Conservation (phyloP, 2,888 invertebrate species). For the Onchidella celtica region DNA sequence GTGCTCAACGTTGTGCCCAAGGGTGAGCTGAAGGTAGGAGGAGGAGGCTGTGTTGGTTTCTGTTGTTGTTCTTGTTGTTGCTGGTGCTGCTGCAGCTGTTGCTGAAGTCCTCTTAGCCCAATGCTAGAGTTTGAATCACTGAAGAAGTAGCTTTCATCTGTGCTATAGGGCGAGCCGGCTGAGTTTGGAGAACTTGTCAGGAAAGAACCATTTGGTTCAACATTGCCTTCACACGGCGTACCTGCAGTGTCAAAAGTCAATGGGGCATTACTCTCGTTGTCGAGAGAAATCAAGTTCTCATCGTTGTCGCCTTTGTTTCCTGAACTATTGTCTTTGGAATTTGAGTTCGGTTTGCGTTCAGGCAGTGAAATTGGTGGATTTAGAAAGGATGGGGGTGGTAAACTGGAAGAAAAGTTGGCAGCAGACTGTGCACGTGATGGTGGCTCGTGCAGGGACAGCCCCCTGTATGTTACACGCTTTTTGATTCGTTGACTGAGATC, state of each 20-base stretch:
- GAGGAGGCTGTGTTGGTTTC: neutral
- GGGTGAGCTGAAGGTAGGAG: neutral
- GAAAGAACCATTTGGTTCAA: neutral
- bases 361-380: neutral
- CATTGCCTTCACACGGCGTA: neutral
- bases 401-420: slow-evolving; percentile 41
- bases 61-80: too few relatives aligned
- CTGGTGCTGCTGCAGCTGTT: too few relatives aligned
- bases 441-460: slow-evolving; percentile 61
- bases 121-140: neutral
- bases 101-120: slow-evolving; percentile 14
- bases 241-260: neutral
- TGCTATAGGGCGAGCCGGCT: neutral
- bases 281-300: slow-evolving; percentile 10
- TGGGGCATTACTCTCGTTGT: neutral
- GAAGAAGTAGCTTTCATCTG: neutral
- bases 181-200: neutral
- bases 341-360: neutral
- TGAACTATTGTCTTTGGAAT: neutral
- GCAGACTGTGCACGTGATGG: slow-evolving; percentile 51
- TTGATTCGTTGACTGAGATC: slow-evolving; percentile 90
- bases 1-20: slow-evolving; percentile 42
- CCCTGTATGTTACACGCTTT: slow-evolving; percentile 91
- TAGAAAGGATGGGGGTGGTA: slow-evolving; percentile 17
- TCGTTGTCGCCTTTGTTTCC: neutral